Conservation (phyloP, 2,888 invertebrate species). For the Xanthia icteritia region DNA sequence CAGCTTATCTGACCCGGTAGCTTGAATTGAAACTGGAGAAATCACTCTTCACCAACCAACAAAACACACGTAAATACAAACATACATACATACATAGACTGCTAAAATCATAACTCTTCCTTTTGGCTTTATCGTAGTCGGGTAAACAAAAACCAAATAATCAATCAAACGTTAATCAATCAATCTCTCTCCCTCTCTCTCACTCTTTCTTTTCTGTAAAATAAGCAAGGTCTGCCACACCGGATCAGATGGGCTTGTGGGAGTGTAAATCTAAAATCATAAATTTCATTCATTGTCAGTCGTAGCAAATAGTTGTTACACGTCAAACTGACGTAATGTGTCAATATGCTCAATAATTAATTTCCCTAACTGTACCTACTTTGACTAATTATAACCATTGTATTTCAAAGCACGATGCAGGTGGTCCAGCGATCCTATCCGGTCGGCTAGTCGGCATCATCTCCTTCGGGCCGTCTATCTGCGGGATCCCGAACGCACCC, state of each 20-base stretch:
- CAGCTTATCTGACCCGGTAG: no score
- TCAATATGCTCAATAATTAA: neutral
- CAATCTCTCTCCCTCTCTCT: neutral
- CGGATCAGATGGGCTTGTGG: neutral
- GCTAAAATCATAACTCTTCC: no score
- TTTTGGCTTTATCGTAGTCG: no score
- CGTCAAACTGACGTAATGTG: neutral
- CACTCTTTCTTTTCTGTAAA: neutral
- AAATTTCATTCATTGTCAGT: neutral
- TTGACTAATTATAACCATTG: neutral
- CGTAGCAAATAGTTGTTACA: neutral
- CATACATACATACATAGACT: no score
- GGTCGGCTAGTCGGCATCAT: conserved; percentile 84
- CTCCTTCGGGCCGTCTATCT: conserved; percentile 83
- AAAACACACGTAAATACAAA: neutral
- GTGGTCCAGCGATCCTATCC: conserved; percentile 82
- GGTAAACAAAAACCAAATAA: neutral
- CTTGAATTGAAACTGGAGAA: neutral
- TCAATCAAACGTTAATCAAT: neutral
- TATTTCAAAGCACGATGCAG: conserved; percentile 83
- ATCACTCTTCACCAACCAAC: no score
- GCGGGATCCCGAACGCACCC: conserved; percentile 83
- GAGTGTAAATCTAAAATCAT: neutral
- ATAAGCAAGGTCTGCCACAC: neutral
- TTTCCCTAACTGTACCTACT: no score